Evolutionary conservation across 64 coral and sea anemone genomes (phyloP), one percentile per base, ranked within the genome.

Genomic region (Montipora foliosa): DNA sequence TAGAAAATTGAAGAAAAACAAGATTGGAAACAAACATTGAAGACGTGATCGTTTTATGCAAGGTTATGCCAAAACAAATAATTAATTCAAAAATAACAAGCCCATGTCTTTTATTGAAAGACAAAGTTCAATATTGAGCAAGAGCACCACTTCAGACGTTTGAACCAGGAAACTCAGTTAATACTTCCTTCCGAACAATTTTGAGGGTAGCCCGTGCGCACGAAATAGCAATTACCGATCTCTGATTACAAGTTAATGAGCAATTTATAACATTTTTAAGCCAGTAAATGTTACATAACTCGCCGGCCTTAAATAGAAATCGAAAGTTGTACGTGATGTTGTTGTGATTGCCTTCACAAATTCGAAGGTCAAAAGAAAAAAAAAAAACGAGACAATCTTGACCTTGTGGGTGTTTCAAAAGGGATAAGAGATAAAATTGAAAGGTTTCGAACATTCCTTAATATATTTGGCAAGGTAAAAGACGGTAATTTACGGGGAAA

Each of bases 241-340:
- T 44, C 24, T 2, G 11, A 74, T 5, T 0, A 6, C 6, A 46
- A 6, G 6, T 46, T 76, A 20, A 29, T 45, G 3, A 13, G 12
- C 24, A 76, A 10, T 2, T 45, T 46, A 7, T 74, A 45, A 2
- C 8, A 25, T 0, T 29, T 29, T 45, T 3, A 3, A 1, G 3
- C 11, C 74, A 46, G 11, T 46, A 25, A 57, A 57, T 57, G 11
- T 57, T 6, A 76, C 8, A 76, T 76, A 76, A 76, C 29, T 2
- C 9, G 37, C 25, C 74, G 1, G 53, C 25, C 74, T 3, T 2
- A 74, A 74, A 21, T 25, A 25, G 22, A 6, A 4, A 71, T 71
- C 7, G 37, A 76, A 20, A 4, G 8, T 45, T 45, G 46, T 78
- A 78, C 76, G 76, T 78, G 76, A 78, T 78, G 76, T 78, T 78